Evolutionary conservation across 1,140 invertebrate genomes (phyloP).

Genomic region (Caenorhabditis brenneri): DNA sequence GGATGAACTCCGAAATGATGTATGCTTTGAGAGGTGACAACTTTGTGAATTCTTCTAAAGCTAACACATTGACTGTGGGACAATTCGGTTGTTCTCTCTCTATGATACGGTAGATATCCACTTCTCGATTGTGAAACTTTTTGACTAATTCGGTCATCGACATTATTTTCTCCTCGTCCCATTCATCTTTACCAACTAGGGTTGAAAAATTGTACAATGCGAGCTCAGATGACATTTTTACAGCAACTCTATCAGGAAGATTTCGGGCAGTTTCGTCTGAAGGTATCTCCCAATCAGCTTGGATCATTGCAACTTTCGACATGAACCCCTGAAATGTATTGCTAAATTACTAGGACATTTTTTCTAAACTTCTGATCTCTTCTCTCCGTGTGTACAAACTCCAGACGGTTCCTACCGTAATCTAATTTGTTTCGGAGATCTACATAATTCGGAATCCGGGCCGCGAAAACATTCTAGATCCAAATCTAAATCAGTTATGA

Average conservation of each 20-base stretch:
- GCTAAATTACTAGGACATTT: too few relatives aligned
- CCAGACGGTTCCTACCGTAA: too few relatives aligned
- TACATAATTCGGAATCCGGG: too few relatives aligned
- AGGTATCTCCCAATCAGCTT: not conserved
- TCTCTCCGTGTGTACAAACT: too few relatives aligned
- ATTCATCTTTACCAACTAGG: not conserved
- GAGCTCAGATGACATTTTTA: constrained; percentile 24
- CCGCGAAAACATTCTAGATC: too few relatives aligned
- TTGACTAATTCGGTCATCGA: not conserved
- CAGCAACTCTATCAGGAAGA: constrained; percentile 1
- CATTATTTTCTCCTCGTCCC: not conserved
- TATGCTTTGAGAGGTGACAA: not conserved
- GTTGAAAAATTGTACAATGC: constrained; percentile 2
- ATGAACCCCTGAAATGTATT: constrained; percentile 16
- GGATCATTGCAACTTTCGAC: constrained; percentile 22
- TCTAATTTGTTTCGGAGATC: too few relatives aligned
- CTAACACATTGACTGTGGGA: not conserved
- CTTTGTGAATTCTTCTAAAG: not conserved
- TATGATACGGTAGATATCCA: not conserved
- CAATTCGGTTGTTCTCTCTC: not conserved
- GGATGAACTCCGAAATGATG: constrained; percentile 16
- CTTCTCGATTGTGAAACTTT: constrained; percentile 13
- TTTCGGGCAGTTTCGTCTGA: not conserved
- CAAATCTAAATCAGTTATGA: too few relatives aligned
- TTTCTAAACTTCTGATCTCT: too few relatives aligned